These are phyloP conservation scores for Hyposoter dolosus DNA, from an alignment of 2,888 invertebrate genomes.

Conservation along the genomic window DNA sequence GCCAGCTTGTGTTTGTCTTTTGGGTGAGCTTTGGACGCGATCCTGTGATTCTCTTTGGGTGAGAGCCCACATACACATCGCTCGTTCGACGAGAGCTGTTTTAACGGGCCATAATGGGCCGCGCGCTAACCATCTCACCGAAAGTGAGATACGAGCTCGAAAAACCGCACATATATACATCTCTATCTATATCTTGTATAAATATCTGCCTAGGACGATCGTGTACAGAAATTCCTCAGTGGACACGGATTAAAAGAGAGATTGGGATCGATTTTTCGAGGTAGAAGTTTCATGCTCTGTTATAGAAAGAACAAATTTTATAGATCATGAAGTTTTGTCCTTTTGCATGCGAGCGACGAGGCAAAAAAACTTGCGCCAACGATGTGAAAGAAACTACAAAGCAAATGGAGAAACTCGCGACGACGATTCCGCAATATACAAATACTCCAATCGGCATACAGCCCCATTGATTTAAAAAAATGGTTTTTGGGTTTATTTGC, in stretches of 20 bases:
- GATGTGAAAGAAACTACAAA: background rate
- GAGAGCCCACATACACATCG: constrained; percentile 9
- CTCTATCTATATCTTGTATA: constrained; percentile 26
- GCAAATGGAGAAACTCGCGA: background rate
- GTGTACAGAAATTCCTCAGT: constrained; percentile 18
- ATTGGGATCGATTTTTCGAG: background rate
- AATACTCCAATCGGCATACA: background rate
- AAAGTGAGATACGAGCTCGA: constrained; percentile 65
- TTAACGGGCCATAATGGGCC: constrained; percentile 73
- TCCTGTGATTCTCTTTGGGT: constrained; percentile 56
- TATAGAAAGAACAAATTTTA: background rate
- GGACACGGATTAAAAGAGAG: background rate
- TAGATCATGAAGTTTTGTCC: background rate
- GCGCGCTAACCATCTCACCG: constrained; percentile 72
- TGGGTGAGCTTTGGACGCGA: constrained; percentile 58
- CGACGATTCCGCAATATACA: background rate
- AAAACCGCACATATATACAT: constrained; percentile 34
- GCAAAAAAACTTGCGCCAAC: background rate
- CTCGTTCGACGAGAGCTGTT: constrained; percentile 50
- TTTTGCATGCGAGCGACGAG: background rate
- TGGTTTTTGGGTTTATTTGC: background rate
- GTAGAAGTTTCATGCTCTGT: background rate
- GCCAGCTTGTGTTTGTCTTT: constrained; percentile 68
- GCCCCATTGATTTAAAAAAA: background rate
- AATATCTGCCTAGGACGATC: constrained; percentile 2